Conservation (phyloP, 2,797 vertebrate species). For the Vespertilio murinus region DNA sequence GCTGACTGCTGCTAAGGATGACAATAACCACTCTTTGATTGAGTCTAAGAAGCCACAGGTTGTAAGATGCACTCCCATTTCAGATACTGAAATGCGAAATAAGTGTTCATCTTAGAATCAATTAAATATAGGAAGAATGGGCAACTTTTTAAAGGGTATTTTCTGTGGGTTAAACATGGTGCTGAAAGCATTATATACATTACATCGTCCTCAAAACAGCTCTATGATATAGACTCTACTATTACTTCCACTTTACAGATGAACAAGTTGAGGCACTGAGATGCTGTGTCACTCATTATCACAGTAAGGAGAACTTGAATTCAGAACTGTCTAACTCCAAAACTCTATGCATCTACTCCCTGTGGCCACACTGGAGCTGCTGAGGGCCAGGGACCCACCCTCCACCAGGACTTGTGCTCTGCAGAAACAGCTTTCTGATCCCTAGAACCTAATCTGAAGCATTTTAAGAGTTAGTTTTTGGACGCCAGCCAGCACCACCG, state of each 20-base stretch:
- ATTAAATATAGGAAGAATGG: background rate
- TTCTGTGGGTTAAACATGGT: background rate
- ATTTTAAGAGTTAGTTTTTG: background rate
- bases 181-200: background rate
- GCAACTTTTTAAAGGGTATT: background rate
- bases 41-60: conserved; percentile 15
- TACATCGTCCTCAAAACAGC: background rate
- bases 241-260: background rate
- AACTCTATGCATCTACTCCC: background rate
- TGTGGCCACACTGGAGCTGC: background rate
- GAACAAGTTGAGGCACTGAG: background rate
- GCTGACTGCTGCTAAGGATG: conserved; percentile 15
- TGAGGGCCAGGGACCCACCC: background rate
- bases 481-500: background rate
- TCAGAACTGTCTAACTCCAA: background rate
- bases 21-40: background rate
- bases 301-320: conserved; percentile 3
- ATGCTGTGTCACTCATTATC: background rate
- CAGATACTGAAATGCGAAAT: background rate
- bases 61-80: background rate
- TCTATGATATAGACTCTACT: background rate
- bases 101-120: conserved; percentile 24
- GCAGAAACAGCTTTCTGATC: background rate
- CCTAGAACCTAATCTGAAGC: background rate
- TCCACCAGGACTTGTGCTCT: background rate